Evolutionary conservation across 2,113 vertebrate species (phyloP).

Genomic region (human): DNA sequence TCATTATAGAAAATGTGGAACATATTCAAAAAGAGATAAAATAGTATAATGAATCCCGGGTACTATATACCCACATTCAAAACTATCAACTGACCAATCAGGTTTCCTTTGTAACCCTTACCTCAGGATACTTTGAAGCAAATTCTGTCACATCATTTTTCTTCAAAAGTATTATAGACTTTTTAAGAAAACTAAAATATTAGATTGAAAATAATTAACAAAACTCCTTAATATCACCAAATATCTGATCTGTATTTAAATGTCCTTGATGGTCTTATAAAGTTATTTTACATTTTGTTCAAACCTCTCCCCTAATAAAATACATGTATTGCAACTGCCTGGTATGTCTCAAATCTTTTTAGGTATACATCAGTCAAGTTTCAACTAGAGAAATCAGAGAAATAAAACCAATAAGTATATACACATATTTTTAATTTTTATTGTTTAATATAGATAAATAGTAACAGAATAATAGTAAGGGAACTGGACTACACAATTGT

Average conservation of each 20-base stretch:
- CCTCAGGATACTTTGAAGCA: background rate
- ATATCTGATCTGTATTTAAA: background rate
- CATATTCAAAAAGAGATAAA: conserved; percentile 3
- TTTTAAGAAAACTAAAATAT: background rate
- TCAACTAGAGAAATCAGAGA: background rate
- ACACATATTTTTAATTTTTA: background rate
- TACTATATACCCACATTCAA: background rate
- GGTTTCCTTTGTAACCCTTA: background rate
- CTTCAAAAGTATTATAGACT: background rate
- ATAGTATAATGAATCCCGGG: background rate
- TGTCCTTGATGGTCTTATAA: background rate
- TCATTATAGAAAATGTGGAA: conserved; percentile 19
- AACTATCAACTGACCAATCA: background rate
- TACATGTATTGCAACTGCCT: background rate
- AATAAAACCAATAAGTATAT: background rate
- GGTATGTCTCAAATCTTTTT: background rate
- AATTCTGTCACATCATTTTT: background rate
- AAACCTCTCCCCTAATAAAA: background rate
- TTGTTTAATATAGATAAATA: background rate
- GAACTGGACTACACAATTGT: background rate
- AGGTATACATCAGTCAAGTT: background rate
- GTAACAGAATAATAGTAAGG: background rate
- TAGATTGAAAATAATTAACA: conserved; percentile 34
- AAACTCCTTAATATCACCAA: background rate
- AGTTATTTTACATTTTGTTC: background rate